Base-by-base conservation (phyloP, 2,797 vertebrate species). In the Leptodactylus fallax region DNA sequence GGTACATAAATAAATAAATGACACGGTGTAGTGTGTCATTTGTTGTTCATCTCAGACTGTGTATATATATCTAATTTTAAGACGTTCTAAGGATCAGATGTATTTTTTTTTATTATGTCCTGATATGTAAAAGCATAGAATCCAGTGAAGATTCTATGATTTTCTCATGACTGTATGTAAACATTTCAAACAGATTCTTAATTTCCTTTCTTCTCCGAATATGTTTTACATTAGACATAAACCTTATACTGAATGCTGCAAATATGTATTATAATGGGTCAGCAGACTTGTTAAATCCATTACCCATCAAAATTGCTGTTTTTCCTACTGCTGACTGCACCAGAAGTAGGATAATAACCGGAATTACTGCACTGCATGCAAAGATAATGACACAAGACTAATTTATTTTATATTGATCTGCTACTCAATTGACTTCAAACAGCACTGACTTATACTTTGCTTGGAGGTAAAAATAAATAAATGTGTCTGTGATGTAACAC, bases 361-460 rank as follows among this genome's bases (percentile, higher is more conserved):
- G 86, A 87, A 77, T 88, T 85, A 90, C 82, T 81, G 87, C 27
- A 82, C 60, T 69, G 19, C 65, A 81, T 83, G 87, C 72, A 76
- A 61, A 91, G 53, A 27, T 56, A 92, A 91, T 56, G 83, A 10
- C 87, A 79, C 83, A 69, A 23, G 58, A 84, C 90, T 91, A 88
- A 81, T 90, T 78, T 86, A 45, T 81, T 89, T 88, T 88, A 89
- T 90, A 71, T 88, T 78, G 90, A 93, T 88, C 83, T 55, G 71
- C 82, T 84, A 74, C 77, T 8, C 3, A 90, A 72, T 60, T 88
- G 65, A 78, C 19, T 91, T 77, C 25, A 47, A 79, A 81, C 77
- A 86, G 79, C 86, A 91, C 61, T 61, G 86, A 90, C 90, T 88
- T 85, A 61, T 63, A 89, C 79, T 83, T 79, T 87, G 14, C 83